Conservation (phyloP, 1,140 invertebrate species). For the Philotrypesis tridentata region DNA sequence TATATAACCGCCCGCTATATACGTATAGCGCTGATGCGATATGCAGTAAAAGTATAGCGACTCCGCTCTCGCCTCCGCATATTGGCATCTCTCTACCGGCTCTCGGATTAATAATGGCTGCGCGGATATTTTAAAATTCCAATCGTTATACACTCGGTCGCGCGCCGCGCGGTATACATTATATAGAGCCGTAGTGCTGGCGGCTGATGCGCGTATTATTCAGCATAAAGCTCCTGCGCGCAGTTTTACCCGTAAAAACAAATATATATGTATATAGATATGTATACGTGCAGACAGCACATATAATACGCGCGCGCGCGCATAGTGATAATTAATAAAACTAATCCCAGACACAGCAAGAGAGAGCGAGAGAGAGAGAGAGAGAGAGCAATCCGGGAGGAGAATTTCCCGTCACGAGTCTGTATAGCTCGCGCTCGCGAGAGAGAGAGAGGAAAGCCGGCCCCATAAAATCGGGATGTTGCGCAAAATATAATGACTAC, state of each 20-base stretch:
- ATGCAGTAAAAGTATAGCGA: conserved; percentile 36
- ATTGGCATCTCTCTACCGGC: conserved; percentile 30
- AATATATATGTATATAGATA: neutral
- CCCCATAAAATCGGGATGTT: conserved; percentile 74
- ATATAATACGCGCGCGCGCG: too few relatives aligned
- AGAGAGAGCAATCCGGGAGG: neutral
- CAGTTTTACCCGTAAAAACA: neutral
- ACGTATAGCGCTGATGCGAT: conserved; percentile 47
- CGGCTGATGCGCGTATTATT: too few relatives aligned
- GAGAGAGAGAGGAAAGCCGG: conserved; percentile 44
- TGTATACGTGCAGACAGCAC: too few relatives aligned
- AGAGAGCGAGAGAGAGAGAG: too few relatives aligned
- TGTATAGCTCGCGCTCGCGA: neutral
- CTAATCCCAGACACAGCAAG: neutral
- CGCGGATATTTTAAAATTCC: conserved; percentile 26
- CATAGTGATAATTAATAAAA: neutral
- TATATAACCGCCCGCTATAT: too few relatives aligned
- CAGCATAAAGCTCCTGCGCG: too few relatives aligned
- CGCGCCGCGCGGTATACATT: neutral
- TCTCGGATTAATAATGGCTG: too few relatives aligned
- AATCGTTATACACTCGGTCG: neutral
- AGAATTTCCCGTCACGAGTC: neutral
- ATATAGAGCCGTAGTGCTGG: too few relatives aligned
- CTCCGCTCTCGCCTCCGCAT: conserved; percentile 35
- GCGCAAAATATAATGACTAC: conserved; percentile 72